These are phyloP conservation scores for Meiosimyza decipiens DNA, from an alignment of 2,888 invertebrate species.

Conservation along the genomic window DNA sequence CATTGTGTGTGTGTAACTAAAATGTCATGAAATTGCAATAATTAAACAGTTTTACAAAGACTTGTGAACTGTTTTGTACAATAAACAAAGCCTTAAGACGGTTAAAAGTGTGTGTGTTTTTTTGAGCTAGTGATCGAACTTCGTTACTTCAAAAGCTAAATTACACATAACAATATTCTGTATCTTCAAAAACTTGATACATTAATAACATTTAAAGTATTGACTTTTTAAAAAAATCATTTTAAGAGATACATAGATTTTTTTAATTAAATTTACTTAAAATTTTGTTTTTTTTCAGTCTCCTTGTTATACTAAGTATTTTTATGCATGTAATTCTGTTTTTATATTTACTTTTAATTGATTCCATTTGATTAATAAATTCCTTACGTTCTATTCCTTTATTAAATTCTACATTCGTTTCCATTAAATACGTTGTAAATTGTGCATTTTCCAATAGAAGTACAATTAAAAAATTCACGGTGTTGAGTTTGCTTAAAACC, in stretches of 20 bases:
- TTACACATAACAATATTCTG: too few species aligned
- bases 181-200: too few species aligned
- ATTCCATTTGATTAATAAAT: neutral
- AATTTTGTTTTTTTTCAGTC: slow-evolving; percentile 22
- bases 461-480: too few species aligned
- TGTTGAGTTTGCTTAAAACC: too few species aligned
- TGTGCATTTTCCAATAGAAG: slow-evolving; percentile 2
- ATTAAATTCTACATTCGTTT: slow-evolving; percentile 8
- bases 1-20: too few species aligned
- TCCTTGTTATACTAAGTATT: slow-evolving; percentile 13
- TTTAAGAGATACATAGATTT: neutral
- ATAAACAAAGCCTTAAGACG: too few species aligned
- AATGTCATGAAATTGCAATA: too few species aligned
- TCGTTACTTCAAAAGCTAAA: too few species aligned
- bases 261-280: neutral
- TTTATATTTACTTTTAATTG: neutral
- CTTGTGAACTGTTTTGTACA: too few species aligned
- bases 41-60: too few species aligned
- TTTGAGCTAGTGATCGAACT: too few species aligned
- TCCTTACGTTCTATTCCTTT: neutral
- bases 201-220: neutral
- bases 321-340: neutral
- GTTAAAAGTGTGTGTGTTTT: too few species aligned
- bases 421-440: slow-evolving; percentile 23
- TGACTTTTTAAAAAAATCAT: neutral